These are phyloP conservation scores for Cisticola juncidis DNA, from an alignment of 2,113 vertebrate genomes.

Conservation along the genomic window DNA sequence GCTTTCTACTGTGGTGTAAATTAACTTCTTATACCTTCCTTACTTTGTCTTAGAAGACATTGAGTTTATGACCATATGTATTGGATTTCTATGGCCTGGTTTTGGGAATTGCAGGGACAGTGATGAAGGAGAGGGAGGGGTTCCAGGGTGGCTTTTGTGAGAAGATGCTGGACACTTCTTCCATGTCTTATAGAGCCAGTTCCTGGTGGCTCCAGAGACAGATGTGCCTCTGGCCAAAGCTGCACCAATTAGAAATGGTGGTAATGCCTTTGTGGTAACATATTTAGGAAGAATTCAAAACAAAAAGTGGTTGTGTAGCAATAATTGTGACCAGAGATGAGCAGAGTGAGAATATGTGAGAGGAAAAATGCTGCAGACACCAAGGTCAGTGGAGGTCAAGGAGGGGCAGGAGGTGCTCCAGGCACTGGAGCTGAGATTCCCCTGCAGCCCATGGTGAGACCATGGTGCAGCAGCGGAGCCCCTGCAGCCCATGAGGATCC, in stretches of 20 bases:
- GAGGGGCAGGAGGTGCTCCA: not conserved
- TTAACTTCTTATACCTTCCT: not conserved
- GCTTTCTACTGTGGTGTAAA: not conserved
- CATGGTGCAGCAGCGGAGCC: not conserved
- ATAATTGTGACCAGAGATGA: not conserved
- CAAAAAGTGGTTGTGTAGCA: not conserved
- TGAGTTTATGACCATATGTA: not conserved
- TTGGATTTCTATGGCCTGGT: not conserved
- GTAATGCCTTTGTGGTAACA: rapidly evolving
- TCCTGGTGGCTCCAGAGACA: not conserved
- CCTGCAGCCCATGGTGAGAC: rapidly evolving
- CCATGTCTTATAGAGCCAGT: not conserved
- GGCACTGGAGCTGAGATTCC: not conserved
- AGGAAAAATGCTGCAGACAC: not conserved
- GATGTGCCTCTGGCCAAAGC: not conserved
- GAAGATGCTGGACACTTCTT: not conserved
- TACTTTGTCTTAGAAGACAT: not conserved
- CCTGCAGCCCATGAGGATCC: not conserved
- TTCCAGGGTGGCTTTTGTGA: not conserved
- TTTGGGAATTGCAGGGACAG: not conserved
- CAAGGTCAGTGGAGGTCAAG: not conserved
- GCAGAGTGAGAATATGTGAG: not conserved
- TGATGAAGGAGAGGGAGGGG: not conserved
- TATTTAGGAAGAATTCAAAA: not conserved
- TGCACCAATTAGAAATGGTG: not conserved